phyloP scores from a whole-genome alignment of 2,113 vertebrate genomes.

The Ceyx melanurus region DNA sequence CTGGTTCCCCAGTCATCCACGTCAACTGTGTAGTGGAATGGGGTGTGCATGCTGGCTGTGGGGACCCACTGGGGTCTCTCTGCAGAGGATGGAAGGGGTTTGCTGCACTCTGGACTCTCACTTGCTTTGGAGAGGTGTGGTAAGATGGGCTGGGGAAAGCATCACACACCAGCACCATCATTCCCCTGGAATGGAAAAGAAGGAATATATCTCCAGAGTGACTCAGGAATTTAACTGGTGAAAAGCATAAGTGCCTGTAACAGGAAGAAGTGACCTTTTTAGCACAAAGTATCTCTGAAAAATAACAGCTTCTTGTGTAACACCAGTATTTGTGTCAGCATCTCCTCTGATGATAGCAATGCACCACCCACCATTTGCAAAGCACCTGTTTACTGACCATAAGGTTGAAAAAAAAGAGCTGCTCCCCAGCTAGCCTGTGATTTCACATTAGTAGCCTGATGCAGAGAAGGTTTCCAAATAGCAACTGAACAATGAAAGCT shows the following conservation, averaged over 20 bases:
- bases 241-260: not conserved
- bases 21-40: rapidly evolving
- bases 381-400: not conserved
- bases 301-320: not conserved
- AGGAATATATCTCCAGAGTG: rapidly evolving
- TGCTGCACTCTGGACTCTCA: not conserved
- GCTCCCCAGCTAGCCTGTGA: not conserved
- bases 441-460: not conserved
- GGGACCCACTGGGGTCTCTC: not conserved
- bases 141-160: not conserved
- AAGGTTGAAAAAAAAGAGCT: not conserved
- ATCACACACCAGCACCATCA: not conserved
- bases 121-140: not conserved
- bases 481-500: not conserved
- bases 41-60: not conserved
- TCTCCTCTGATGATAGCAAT: not conserved
- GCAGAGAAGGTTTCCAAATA: not conserved
- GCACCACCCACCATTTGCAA: not conserved
- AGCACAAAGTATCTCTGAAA: not conserved
- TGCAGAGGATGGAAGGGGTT: not conserved
- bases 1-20: not conserved
- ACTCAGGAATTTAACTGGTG: not conserved
- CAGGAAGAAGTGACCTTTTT: not conserved
- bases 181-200: not conserved
- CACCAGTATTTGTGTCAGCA: not conserved